These are phyloP conservation scores for Halocynthia roretzi DNA, from an alignment of 23 tunicate genomes.

Conservation along the genomic window DNA sequence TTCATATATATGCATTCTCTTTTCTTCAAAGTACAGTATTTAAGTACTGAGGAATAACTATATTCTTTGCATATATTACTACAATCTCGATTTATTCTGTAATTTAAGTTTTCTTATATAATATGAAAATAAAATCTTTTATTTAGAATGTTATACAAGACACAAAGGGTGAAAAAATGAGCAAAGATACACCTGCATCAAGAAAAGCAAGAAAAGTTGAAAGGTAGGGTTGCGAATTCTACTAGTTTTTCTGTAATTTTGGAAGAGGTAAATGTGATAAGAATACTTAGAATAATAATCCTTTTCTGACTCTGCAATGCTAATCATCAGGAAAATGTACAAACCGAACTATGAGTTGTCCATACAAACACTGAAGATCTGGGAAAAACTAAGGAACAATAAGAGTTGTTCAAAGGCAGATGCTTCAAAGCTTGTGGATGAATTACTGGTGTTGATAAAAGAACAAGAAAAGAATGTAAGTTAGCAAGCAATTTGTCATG, in stretches of 20 bases:
- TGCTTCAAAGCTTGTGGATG: slow-evolving; percentile 46
- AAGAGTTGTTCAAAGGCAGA: slow-evolving; percentile 54
- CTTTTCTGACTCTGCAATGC: background rate
- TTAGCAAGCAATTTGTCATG: background rate
- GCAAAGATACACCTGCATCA: slow-evolving; percentile 83
- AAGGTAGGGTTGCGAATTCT: background rate
- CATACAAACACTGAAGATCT: slow-evolving; percentile 61
- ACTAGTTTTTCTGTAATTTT: background rate
- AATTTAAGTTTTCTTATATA: too few relatives aligned
- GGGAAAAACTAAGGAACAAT: slow-evolving; percentile 95
- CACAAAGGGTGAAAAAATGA: slow-evolving; percentile 31
- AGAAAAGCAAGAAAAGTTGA: slow-evolving; percentile 62
- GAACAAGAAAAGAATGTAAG: slow-evolving; percentile 58
- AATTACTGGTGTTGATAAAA: slow-evolving; percentile 44
- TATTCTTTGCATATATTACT: too few relatives aligned
- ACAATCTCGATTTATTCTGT: too few relatives aligned
- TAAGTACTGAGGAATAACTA: too few relatives aligned
- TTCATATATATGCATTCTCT: too few relatives aligned
- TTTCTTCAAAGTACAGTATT: too few relatives aligned
- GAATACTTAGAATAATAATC: background rate
- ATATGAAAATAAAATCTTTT: too few relatives aligned
- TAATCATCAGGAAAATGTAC: slow-evolving; percentile 50
- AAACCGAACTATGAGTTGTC: slow-evolving; percentile 88
- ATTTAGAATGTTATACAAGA: too few relatives aligned
- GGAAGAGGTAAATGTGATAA: background rate